These are phyloP conservation scores for Capra hircus DNA, from an alignment of 2,113 vertebrate species.

Conservation along the genomic window DNA sequence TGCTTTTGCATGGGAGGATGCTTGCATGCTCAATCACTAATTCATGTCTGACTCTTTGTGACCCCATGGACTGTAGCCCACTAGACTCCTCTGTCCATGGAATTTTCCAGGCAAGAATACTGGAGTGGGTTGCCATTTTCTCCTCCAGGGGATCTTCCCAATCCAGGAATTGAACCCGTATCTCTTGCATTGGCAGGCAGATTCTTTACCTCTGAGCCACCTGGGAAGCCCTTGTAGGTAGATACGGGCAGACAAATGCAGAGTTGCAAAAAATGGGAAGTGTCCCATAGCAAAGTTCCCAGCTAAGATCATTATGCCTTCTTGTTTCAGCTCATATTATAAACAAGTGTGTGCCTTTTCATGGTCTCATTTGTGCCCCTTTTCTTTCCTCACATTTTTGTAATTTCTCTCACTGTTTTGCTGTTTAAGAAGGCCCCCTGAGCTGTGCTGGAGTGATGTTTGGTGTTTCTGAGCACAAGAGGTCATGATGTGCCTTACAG, in stretches of 20 bases:
- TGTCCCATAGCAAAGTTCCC: rapidly evolving
- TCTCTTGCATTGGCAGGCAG: background rate
- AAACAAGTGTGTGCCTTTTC: background rate
- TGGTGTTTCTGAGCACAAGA: background rate
- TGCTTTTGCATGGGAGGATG: background rate
- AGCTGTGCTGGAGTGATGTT: background rate
- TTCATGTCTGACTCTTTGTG: background rate
- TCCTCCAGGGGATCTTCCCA: background rate
- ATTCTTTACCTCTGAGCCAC: background rate
- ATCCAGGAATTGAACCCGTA: background rate
- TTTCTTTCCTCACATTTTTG: background rate
- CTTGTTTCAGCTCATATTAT: background rate
- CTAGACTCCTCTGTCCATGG: background rate
- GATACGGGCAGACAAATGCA: background rate
- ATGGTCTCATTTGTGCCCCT: background rate
- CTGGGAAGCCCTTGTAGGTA: background rate
- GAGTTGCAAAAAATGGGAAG: background rate
- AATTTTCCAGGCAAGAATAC: background rate
- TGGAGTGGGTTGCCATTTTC: background rate
- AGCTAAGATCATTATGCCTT: background rate
- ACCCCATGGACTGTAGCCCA: background rate
- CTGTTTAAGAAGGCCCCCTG: background rate
- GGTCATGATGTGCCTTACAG: background rate
- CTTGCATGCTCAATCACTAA: background rate
- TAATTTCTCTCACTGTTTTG: background rate